Percentiles rank a stretch among this genome's conserved stretches.
Evolutionary conservation across 2,888 invertebrate species (phyloP).

Genomic region (Drosophila vallismaia): DNA sequence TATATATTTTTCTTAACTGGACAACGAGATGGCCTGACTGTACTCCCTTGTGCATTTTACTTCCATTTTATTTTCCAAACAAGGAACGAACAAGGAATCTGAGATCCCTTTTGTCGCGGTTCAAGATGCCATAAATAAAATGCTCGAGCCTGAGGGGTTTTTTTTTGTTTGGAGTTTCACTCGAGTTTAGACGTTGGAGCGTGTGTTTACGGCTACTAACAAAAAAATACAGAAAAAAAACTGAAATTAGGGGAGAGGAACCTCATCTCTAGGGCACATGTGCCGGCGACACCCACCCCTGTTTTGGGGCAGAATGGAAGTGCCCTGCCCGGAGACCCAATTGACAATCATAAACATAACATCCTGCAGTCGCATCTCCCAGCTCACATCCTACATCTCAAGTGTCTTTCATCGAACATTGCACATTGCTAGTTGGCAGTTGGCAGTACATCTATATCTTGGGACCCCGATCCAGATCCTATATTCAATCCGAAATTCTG

Average conservation of each 20-base stretch:
- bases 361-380: slow-evolving; percentile 69
- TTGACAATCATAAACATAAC: slow-evolving; percentile 75
- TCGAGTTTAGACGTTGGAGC: slow-evolving; percentile 26
- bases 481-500: not conserved
- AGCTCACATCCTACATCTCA: slow-evolving; percentile 39
- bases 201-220: slow-evolving; percentile 25
- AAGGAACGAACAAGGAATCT: slow-evolving; percentile 10
- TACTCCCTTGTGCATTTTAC: not conserved
- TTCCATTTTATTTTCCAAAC: not conserved
- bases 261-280: slow-evolving; percentile 12
- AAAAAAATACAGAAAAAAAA: not conserved
- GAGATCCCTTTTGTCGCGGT: slow-evolving; percentile 35
- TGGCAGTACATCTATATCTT: not conserved
- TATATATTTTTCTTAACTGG: not conserved
- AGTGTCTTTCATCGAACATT: slow-evolving; percentile 54
- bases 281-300: slow-evolving; percentile 40
- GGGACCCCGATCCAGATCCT: not conserved
- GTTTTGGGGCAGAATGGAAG: slow-evolving; percentile 43
- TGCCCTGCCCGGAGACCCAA: slow-evolving; percentile 64
- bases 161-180: slow-evolving; percentile 10
- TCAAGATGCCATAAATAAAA: slow-evolving; percentile 64
- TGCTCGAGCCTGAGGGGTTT: slow-evolving; percentile 28
- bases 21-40: not conserved
- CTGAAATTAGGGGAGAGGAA: slow-evolving; percentile 7
- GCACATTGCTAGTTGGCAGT: not conserved